Percentiles rank a stretch among this genome's conserved stretches.
These are phyloP conservation scores for Thunnus albacares DNA, from an alignment of 2,797 vertebrate genomes.

Conservation along the genomic window DNA sequence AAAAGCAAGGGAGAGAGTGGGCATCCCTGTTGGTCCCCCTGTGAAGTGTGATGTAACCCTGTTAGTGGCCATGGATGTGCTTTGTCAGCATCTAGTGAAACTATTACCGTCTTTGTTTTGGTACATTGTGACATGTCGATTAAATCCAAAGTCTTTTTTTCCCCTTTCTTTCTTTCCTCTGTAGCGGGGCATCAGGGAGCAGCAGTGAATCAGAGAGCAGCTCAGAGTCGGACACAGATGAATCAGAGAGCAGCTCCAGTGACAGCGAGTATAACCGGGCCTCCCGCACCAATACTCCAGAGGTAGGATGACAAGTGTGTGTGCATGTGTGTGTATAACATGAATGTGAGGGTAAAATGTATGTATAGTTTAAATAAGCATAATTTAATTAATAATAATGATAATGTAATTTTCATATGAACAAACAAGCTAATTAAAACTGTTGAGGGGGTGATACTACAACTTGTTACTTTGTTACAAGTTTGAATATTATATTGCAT, in stretches of 20 bases:
- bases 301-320: slow-evolving; percentile 80
- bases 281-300: slow-evolving; percentile 88
- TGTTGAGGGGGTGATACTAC: no score
- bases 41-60: not conserved
- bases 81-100: slow-evolving; percentile 13
- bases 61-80: not conserved
- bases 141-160: not conserved
- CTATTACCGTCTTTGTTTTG: slow-evolving; percentile 3
- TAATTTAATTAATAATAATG: no score
- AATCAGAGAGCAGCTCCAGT: slow-evolving; percentile 92
- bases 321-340: not conserved
- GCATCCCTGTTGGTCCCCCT: no score
- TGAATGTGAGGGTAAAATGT: not conserved
- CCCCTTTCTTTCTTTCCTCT: slow-evolving; percentile 12
- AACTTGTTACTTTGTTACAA: not conserved
- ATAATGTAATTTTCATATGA: no score
- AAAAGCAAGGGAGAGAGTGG: not conserved
- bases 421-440: no score
- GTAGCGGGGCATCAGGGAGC: slow-evolving; percentile 88
- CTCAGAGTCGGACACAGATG: slow-evolving; percentile 92
- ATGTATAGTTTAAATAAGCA: not conserved
- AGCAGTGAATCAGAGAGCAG: slow-evolving; percentile 94
- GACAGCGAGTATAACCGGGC: slow-evolving; percentile 92
- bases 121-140: slow-evolving; percentile 11
- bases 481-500: no score